Conservation (phyloP, 1,140 invertebrate genomes). For the Tenebrio molitor region DNA sequence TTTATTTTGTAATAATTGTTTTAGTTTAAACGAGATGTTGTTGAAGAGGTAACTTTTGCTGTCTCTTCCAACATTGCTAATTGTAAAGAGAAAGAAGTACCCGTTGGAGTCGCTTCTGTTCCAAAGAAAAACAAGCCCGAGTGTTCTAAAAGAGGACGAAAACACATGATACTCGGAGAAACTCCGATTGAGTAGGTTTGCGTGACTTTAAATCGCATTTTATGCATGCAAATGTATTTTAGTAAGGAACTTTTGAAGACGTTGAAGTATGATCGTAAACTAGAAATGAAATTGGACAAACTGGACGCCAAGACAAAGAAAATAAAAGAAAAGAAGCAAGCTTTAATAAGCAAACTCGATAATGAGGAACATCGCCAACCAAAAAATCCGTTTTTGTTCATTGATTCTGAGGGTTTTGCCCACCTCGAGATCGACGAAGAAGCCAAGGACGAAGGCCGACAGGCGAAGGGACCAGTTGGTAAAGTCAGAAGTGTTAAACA, state of each 20-base stretch:
- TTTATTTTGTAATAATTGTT: constrained; percentile 51
- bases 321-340: constrained; percentile 62
- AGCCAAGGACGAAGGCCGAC: too few species aligned
- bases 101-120: background rate
- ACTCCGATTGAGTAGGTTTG: constrained; percentile 52
- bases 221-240: too few species aligned
- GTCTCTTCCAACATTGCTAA: constrained; percentile 33
- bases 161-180: constrained; percentile 52
- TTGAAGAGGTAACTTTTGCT: constrained; percentile 46
- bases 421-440: too few species aligned
- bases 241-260: constrained; percentile 49
- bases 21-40: constrained; percentile 52
- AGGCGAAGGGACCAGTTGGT: too few species aligned
- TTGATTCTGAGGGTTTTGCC: too few species aligned
- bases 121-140: constrained; percentile 54
- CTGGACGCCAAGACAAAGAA: constrained; percentile 64
- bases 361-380: constrained; percentile 55
- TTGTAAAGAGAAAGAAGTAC: constrained; percentile 8
- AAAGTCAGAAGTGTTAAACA: too few species aligned
- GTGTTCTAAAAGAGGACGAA: constrained; percentile 54
- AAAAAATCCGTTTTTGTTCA: too few species aligned
- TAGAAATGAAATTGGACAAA: constrained; percentile 64
- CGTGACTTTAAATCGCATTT: constrained; percentile 6
- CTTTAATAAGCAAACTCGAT: constrained; percentile 55
- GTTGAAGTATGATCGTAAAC: constrained; percentile 62